Evolutionary conservation across 2,888 invertebrate genomes (phyloP), one percentile per base, ranked within the genome.

Genomic region (Epinotia ramella): DNA sequence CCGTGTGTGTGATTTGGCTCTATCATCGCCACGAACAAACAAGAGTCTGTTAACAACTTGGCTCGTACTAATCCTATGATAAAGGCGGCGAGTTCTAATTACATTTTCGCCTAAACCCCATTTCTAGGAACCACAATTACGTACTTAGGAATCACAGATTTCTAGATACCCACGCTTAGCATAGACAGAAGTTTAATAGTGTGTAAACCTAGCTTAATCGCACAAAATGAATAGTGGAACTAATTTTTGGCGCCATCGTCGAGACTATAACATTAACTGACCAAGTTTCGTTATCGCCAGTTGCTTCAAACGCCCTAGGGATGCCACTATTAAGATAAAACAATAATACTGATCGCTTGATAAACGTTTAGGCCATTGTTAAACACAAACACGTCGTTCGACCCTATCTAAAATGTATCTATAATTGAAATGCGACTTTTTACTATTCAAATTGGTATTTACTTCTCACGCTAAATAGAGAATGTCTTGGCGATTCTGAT

Each of bases 261-360:
- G 81, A 87, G 87, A 88, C 87, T 83, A 83, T 83, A 81, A 84
- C 83, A 88, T 87, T 89, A 87, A 80, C 82, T 81, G 83, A 79
- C 81, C 76, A 78, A 78, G 79, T 79, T 81, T 78, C 80, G 82
- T 82, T 84, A 86, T 83, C 80, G 78, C 74, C 78, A 77, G 78
- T 78, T 11, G 73, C 60, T 77, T 71, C 57, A 20, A 76, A 84
- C 77, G 81, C 77, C 83, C 78, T 85, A 87, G 84, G 81, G 86
- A 85, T 84, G 85, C 84, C 75, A 80, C 80, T 78, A 78, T 73
- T 77, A 77, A 79, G 79, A 78, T 81, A 78, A 81, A 79, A 80
- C 76, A 82, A 80, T 80, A 79, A 80, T 77, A 77, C 72, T 76
- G 79, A 79, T 79, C 70, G 53, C 13, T 66, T 65, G 78, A 78